These are phyloP conservation scores for Turnix velox DNA, from an alignment of 2,113 vertebrate genomes.

Conservation along the genomic window DNA sequence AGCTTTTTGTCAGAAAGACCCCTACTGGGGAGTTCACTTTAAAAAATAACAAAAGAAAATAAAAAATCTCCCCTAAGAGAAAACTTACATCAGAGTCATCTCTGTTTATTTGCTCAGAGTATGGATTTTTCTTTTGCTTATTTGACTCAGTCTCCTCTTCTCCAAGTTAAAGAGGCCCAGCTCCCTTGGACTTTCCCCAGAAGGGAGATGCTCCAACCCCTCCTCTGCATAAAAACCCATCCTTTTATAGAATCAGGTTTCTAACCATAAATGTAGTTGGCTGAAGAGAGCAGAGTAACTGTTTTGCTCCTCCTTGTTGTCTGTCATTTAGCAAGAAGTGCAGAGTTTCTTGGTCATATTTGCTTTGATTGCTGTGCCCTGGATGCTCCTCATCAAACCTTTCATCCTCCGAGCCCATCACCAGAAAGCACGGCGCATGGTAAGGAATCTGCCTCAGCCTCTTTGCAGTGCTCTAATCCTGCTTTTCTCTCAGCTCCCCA, in stretches of 20 bases:
- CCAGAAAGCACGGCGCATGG: slow-evolving; percentile 61
- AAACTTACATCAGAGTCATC: neutral
- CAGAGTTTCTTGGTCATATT: slow-evolving; percentile 80
- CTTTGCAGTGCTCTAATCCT: neutral
- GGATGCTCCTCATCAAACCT: slow-evolving; percentile 84
- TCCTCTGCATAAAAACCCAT: neutral
- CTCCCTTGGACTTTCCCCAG: no score
- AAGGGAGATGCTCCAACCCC: no score
- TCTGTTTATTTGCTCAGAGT: neutral
- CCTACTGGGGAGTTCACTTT: neutral
- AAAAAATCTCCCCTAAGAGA: neutral
- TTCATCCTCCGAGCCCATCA: slow-evolving; percentile 76
- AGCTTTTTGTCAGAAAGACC: neutral
- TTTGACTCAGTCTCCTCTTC: no score
- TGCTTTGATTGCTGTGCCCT: slow-evolving; percentile 78
- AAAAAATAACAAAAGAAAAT: neutral
- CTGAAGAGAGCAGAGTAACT: neutral
- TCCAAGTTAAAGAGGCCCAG: no score
- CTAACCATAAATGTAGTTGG: neutral
- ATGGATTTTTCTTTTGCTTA: neutral
- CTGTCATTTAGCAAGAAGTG: slow-evolving; percentile 72
- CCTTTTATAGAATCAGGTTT: neutral
- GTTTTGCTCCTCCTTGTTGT: neutral
- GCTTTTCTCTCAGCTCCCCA: neutral
- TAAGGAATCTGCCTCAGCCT: neutral